phyloP scores from a whole-genome alignment of 2,888 invertebrate genomes.

The Drosophila vallismaia region DNA sequence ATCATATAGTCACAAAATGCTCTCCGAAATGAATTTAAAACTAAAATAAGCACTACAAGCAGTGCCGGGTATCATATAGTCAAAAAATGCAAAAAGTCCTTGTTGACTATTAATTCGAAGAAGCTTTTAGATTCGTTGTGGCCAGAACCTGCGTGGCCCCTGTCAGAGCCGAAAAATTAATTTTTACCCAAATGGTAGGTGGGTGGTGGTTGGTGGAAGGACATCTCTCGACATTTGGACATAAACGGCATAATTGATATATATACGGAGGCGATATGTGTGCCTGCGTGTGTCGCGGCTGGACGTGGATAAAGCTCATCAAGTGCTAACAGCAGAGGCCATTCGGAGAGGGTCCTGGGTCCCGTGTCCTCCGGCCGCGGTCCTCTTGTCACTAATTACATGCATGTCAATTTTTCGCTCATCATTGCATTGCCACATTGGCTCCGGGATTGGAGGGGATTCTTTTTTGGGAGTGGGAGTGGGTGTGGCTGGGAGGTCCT shows the following conservation, averaged over 20 bases:
- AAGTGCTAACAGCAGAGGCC: constrained; percentile 20
- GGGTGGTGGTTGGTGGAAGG: constrained; percentile 20
- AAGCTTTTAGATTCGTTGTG: constrained; percentile 9
- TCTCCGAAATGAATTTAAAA: too few species aligned
- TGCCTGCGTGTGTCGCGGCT: constrained; percentile 2
- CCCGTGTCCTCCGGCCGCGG: constrained; percentile 10
- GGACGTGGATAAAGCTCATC: constrained; percentile 18
- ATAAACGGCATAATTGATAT: constrained; percentile 79
- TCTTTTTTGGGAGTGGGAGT: neutral
- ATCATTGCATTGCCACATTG: constrained; percentile 59
- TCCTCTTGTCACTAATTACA: constrained; percentile 78
- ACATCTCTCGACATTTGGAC: constrained; percentile 40
- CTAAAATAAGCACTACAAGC: too few species aligned
- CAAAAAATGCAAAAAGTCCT: too few species aligned
- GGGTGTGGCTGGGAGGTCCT: neutral
- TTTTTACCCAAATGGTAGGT: constrained; percentile 45
- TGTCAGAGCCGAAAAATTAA: constrained; percentile 55
- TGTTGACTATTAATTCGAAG: neutral
- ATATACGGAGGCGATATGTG: constrained; percentile 16
- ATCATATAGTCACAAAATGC: too few species aligned
- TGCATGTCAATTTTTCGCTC: constrained; percentile 80
- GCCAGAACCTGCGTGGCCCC: neutral
- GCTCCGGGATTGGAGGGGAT: constrained; percentile 3
- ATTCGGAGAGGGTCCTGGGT: neutral
- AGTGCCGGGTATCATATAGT: too few species aligned